Conservation (phyloP, 2,888 invertebrate genomes). For the Osmoderma eremita region DNA sequence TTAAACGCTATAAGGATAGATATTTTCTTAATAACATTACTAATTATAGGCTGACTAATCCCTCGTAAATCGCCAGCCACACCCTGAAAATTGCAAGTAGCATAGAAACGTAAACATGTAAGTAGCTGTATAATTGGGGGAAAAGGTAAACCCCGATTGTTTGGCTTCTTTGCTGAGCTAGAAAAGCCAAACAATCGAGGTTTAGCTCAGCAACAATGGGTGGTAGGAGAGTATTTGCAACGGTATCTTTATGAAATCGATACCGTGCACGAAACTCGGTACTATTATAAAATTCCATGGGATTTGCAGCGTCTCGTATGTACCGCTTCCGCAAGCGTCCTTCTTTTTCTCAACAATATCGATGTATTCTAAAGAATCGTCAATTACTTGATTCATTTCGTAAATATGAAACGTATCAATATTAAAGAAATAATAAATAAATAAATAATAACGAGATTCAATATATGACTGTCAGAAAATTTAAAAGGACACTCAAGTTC, state of each 20-base stretch:
- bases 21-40: conserved; percentile 6
- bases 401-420: too few relatives aligned
- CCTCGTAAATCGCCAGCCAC: conserved; percentile 43
- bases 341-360: neutral
- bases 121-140: neutral
- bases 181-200: too few relatives aligned
- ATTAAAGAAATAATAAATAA: too few relatives aligned
- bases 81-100: conserved; percentile 27
- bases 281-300: neutral
- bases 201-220: neutral
- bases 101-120: conserved; percentile 6
- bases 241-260: neutral
- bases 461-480: too few relatives aligned
- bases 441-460: too few relatives aligned
- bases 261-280: neutral
- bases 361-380: neutral
- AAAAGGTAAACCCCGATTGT: neutral
- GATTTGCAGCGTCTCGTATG: conserved; percentile 2
- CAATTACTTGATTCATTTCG: neutral
- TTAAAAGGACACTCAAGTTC: too few relatives aligned
- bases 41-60: conserved; percentile 29
- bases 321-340: neutral
- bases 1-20: neutral
- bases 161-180: too few relatives aligned
- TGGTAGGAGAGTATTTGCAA: neutral